A percentile compares a stretch with the other conserved stretches of the same genome.
Conservation (phyloP, 2,888 invertebrate genomes). For the Ptychoptera contaminata region DNA sequence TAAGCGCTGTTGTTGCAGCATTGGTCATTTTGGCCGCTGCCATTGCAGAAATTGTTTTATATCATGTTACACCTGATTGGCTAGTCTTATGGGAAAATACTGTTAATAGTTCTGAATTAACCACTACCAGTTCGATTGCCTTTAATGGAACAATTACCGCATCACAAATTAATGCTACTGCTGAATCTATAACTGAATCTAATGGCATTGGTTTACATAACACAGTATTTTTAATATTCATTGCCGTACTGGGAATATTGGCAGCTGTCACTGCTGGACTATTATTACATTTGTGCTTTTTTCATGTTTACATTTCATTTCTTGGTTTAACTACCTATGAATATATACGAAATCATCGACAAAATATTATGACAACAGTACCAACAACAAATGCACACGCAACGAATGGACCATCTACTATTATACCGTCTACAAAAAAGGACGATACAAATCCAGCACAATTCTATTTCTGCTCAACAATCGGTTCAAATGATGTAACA, state of each 20-base stretch:
- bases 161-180: constrained; percentile 7
- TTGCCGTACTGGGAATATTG: constrained; percentile 45
- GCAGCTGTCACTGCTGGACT: constrained; percentile 63
- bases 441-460: constrained; percentile 15
- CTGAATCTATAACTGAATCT: constrained; percentile 9
- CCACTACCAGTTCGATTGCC: constrained; percentile 9
- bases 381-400: constrained; percentile 13
- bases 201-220: constrained; percentile 34
- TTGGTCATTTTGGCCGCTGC: constrained; percentile 53
- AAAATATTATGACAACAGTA: constrained; percentile 20
- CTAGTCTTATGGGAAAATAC: constrained; percentile 17
- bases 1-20: constrained; percentile 59
- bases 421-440: constrained; percentile 11
- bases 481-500: constrained; percentile 5
- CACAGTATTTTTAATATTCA: constrained; percentile 41
- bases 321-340: constrained; percentile 82
- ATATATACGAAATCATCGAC: constrained; percentile 47
- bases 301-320: constrained; percentile 73
- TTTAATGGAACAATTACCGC: constrained; percentile 7
- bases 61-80: constrained; percentile 41
- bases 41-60: constrained; percentile 50
- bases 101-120: constrained; percentile 4
- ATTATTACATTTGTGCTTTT: constrained; percentile 69
- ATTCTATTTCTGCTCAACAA: constrained; percentile 29
- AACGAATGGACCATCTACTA: constrained; percentile 7